These are phyloP conservation scores for Epizoanthus scotinus DNA, from an alignment of 92 coral and sea anemone genomes.

Conservation along the genomic window DNA sequence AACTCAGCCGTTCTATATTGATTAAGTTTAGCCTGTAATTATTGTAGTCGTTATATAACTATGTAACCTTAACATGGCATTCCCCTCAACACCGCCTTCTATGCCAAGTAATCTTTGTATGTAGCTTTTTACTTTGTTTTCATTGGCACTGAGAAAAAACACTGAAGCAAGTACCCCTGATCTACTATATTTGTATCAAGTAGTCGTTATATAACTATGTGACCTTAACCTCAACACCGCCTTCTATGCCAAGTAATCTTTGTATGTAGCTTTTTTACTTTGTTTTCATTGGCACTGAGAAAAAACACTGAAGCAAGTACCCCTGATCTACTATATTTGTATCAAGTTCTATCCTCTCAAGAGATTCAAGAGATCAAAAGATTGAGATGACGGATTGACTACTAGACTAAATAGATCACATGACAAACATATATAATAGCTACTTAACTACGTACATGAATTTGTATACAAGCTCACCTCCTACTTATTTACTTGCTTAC, in stretches of 20 bases:
- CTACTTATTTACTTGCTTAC: no score
- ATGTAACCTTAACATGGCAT: no score
- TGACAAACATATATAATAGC: background rate
- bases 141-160: background rate
- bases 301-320: background rate
- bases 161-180: background rate
- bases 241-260: constrained; percentile 14
- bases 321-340: background rate
- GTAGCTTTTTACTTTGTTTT: constrained; percentile 34
- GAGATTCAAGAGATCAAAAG: no score
- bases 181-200: background rate
- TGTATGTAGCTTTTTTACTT: constrained; percentile 31
- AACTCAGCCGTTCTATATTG: no score
- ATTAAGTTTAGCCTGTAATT: no score
- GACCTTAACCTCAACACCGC: background rate
- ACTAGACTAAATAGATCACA: no score
- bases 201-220: no score
- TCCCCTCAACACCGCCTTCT: constrained; percentile 15
- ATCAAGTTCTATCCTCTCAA: background rate
- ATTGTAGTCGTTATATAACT: no score
- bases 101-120: constrained; percentile 10
- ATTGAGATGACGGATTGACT: no score
- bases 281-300: constrained; percentile 9
- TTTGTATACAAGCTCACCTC: no score
- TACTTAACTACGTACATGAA: background rate